A percentile compares a stretch with the other conserved stretches of the same genome.
Conservation (phyloP, 2,888 invertebrate species). For the Cloeon dipterum region DNA sequence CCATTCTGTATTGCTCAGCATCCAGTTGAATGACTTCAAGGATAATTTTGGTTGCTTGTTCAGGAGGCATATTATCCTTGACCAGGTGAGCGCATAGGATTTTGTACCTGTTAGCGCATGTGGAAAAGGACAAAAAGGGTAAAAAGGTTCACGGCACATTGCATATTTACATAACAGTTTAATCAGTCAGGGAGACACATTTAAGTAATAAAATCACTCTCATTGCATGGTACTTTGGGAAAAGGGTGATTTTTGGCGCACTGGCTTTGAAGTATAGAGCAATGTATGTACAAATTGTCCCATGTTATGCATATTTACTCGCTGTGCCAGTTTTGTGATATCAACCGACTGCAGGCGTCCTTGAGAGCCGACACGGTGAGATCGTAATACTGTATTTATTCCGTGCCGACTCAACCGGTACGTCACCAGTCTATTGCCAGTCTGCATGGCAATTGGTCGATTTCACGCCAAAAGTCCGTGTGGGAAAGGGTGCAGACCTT, state of each 20-base stretch:
- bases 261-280: neutral
- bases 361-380: too few species aligned
- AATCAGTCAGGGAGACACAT: neutral
- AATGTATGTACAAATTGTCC: too few species aligned
- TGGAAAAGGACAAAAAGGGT: neutral
- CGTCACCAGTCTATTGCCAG: too few species aligned
- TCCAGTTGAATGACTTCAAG: conserved; percentile 67
- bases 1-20: conserved; percentile 81
- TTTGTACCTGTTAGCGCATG: conserved; percentile 70
- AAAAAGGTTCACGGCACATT: neutral
- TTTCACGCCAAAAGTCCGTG: too few species aligned
- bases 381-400: too few species aligned
- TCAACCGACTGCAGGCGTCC: too few species aligned
- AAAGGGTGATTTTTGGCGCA: neutral
- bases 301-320: too few species aligned
- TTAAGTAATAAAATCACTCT: neutral
- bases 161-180: too few species aligned
- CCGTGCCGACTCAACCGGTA: too few species aligned
- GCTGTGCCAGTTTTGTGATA: too few species aligned
- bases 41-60: conserved; percentile 47
- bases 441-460: too few species aligned
- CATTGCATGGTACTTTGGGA: neutral
- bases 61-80: conserved; percentile 44
- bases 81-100: conserved; percentile 89
- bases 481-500: conserved; percentile 59